Base-by-base conservation (phyloP, 2,888 invertebrate species). In the Nematopogon swammerdamellus region DNA sequence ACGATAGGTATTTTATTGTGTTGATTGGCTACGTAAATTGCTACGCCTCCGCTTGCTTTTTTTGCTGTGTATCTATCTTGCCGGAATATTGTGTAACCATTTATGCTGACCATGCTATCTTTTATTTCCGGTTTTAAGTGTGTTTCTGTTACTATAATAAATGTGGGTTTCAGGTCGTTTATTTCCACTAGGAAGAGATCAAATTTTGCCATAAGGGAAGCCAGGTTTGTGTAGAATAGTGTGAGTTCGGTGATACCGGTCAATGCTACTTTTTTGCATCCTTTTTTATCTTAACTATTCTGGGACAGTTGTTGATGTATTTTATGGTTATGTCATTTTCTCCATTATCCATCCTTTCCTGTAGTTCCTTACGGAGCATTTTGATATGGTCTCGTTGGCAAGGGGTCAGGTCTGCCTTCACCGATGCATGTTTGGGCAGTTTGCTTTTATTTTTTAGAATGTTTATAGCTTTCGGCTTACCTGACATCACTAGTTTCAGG, bases 371-470 rank as follows among this genome's bases (percentile, higher is more conserved):
- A 14, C 18, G 44, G 18, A 44, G 44, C 44, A 6, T 44, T 44
- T 44, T 44, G 3, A 44, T 6, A 14, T 17, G 44, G n/a, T 44
- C 44, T 44, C 44, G 6, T n/a, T 44, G 44, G 44, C 44, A 44
- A 6, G 44, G 44, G 3, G 44, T 44, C 19, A 44, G 19, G 18
- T 44, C 44, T n/a, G 19, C 6, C 44, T 44, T 44, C 11, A 17
- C 44, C 3, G 44, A 44, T 44, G 44, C 44, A 6, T 10, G 11
- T 19, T 3, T n/a, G 3, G 44, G 44, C 44, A 44, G 44, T 17
- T 44, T 44, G 44, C 44, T 44, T n/a, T 44, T 44, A 19, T 44
- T 44, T n/a, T 44, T 44, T 44, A 44, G 17, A 44, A 44, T 44
- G n/a, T 17, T 18, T 14, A 44, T 44, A 17, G 44, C 44, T n/a